A percentile compares a stretch with the other conserved stretches of the same genome.
These are phyloP conservation scores for Chrysemys picta DNA, from an alignment of 2,113 vertebrate genomes.

Conservation along the genomic window DNA sequence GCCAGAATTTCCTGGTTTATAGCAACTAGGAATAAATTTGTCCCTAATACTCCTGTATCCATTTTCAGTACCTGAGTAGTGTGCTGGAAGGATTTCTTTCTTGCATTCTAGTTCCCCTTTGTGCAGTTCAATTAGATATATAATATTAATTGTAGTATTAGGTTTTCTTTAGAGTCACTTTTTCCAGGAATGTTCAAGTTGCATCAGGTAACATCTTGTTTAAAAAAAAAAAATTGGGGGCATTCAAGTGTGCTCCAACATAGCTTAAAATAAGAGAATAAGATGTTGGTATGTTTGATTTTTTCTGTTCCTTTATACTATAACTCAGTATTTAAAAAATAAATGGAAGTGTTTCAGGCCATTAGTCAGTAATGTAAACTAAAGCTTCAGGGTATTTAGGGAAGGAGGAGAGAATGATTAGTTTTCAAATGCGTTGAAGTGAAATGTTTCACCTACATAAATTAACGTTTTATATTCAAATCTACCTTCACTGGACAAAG, in stretches of 20 bases:
- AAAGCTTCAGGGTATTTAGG: neutral
- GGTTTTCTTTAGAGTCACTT: constrained; percentile 22
- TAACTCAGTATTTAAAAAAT: neutral
- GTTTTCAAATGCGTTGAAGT: neutral
- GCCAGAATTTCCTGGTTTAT: constrained; percentile 17
- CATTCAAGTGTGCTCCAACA: neutral
- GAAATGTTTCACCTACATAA: neutral
- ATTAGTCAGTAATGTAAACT: neutral
- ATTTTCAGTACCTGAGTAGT: neutral
- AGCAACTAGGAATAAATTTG: constrained; percentile 24
- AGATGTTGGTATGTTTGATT: neutral
- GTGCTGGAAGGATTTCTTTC: constrained; percentile 6
- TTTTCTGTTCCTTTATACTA: neutral
- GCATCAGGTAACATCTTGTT: neutral
- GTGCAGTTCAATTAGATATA: neutral
- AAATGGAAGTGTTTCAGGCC: neutral
- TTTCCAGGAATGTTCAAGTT: neutral
- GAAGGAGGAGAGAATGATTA: constrained; percentile 22
- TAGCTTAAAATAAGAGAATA: neutral
- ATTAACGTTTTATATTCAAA: neutral
- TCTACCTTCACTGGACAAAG: neutral
- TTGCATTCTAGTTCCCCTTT: neutral
- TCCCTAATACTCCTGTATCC: neutral
- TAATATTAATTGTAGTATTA: neutral
- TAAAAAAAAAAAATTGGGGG: neutral